Base-by-base conservation (phyloP, 2,113 vertebrate species). In the Amia ocellicauda region DNA sequence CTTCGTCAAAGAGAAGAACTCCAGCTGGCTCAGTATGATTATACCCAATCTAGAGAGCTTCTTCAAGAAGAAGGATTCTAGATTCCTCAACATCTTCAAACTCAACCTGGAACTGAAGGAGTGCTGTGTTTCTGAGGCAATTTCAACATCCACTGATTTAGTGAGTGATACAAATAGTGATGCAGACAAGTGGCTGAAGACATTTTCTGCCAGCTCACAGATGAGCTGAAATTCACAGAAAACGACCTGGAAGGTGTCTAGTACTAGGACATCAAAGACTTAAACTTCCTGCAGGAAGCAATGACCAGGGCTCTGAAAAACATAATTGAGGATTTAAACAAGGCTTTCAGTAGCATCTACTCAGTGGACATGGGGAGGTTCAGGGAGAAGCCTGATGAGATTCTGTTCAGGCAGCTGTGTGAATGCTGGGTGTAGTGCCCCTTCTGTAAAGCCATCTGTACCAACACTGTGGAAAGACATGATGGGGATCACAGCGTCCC, bases 381-480 rank as follows among this genome's bases (percentile, higher is more conserved):
- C 31, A 59, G 51, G 51, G 11, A 64, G 45, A 61, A 29, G n/a
- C 66, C 74, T 7, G 66, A 69, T 55, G 49, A 74, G 16, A 67
- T 81, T 68, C 67, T 84, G 20, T 75, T 80, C 0, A 58, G 77
- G 19, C 80, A 80, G 11, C 63, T 84, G 56, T 80, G 79, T 28
- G 3, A n/a, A 0, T 79, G 82, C 72, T 85, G 83, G 83, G 75
- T 67, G 51, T 68, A 9, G 13, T 85, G 83, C 66, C 82, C 78
- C 0, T 83, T 83, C 70, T 85, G 81, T 56, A 24, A 36, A 31
- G 77, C 83, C 47, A 71, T 83, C 70, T 83, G 83, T 8, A 81
- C 72, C n/a, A 78, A 80, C 73, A 76, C 75, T 0, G 0, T 77
- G 2, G 2, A 65, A 14, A 47, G 52, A 17, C 80, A 82, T 58